Conservation (phyloP, 1,140 invertebrate species). For the Zaprionus tsacasi region DNA sequence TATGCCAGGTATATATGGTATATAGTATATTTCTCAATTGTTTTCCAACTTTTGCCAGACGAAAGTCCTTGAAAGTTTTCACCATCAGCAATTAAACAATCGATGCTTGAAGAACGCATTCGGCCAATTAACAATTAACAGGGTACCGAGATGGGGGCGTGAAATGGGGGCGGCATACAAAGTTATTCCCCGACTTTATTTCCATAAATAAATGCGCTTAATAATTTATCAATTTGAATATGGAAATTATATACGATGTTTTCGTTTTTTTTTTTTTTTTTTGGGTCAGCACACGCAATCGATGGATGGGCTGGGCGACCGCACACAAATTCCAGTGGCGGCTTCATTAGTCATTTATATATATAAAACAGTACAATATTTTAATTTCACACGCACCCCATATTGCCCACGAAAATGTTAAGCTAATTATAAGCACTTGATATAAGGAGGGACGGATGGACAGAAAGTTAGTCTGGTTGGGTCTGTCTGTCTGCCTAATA, state of each 20-base stretch:
- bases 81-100: constrained; percentile 73
- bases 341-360: constrained; percentile 29
- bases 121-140: constrained; percentile 79
- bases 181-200: constrained; percentile 6
- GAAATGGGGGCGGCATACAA: background rate
- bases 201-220: constrained; percentile 14
- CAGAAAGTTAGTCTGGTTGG: background rate
- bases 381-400: constrained; percentile 38
- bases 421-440: constrained; percentile 39
- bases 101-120: constrained; percentile 49
- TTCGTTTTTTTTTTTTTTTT: background rate
- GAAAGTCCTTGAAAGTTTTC: constrained; percentile 71
- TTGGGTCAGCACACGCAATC: constrained; percentile 24
- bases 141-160: constrained; percentile 35
- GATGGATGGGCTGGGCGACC: constrained; percentile 32
- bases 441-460: background rate
- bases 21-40: constrained; percentile 23
- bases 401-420: constrained; percentile 15
- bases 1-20: background rate
- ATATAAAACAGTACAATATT: constrained; percentile 35
- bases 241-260: constrained; percentile 3
- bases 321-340: constrained; percentile 19
- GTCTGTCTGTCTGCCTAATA: background rate
- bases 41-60: constrained; percentile 68
- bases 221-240: constrained; percentile 25